A percentile compares a stretch with the other conserved stretches of the same genome.
These are phyloP conservation scores for Syngnathoides biaculeatus DNA, from an alignment of 2,113 vertebrate genomes.

Conservation along the genomic window DNA sequence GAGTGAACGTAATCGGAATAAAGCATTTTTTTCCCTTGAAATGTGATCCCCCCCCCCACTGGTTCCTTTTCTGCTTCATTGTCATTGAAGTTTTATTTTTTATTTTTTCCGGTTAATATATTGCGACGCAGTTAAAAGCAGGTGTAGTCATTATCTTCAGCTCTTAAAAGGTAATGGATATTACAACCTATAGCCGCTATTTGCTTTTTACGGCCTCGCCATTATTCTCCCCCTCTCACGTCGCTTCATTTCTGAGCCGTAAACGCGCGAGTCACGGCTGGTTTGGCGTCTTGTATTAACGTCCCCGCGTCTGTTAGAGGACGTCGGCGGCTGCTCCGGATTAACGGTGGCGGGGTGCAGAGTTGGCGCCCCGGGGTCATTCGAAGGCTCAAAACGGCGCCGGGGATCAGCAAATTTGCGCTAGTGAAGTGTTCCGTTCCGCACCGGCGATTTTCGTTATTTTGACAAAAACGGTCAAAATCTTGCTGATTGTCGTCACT, in stretches of 20 bases:
- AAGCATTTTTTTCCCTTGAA: background rate
- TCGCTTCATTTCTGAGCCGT: slow-evolving; percentile 19
- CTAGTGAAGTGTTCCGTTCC: no score
- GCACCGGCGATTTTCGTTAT: no score
- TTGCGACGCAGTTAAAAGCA: slow-evolving; percentile 31
- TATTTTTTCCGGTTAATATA: background rate
- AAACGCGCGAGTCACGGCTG: slow-evolving; percentile 25
- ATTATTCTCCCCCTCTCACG: slow-evolving; percentile 31
- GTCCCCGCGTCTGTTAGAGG: background rate
- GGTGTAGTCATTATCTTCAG: slow-evolving; percentile 30
- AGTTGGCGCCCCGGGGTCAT: no score
- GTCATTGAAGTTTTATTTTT: slow-evolving; percentile 12
- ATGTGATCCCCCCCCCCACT: background rate
- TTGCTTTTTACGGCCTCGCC: slow-evolving; percentile 29
- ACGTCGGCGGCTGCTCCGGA: background rate
- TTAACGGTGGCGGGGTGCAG: background rate
- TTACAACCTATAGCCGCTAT: slow-evolving; percentile 14
- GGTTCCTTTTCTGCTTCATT: background rate
- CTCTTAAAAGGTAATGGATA: slow-evolving; percentile 51
- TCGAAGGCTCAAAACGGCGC: no score
- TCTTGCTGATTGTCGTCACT: no score
- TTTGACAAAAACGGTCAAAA: no score
- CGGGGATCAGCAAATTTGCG: no score
- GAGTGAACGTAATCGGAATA: background rate
- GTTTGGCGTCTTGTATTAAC: background rate